These are phyloP conservation scores for Alca torda DNA, from an alignment of 2,797 vertebrate genomes.

Conservation along the genomic window DNA sequence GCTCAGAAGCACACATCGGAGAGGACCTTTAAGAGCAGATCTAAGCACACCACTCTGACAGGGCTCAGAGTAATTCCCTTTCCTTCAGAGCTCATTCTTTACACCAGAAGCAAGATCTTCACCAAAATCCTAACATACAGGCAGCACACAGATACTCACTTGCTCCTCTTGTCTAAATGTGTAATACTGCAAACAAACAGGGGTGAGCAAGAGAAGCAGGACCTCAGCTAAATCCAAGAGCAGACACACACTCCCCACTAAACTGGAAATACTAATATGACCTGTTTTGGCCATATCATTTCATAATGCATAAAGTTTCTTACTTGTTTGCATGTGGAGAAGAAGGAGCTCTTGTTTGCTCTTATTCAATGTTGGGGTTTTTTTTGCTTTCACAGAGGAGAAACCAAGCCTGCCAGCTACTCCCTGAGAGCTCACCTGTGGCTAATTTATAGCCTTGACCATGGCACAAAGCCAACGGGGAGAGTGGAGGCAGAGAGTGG, in stretches of 20 bases:
- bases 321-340: not conserved
- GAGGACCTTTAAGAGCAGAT: not conserved
- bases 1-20: not conserved
- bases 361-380: rapidly evolving
- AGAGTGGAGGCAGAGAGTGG: not conserved
- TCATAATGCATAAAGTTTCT: not conserved
- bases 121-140: rapidly evolving
- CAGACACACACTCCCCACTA: not conserved
- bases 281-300: rapidly evolving
- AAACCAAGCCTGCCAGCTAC: not conserved
- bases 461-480: not conserved
- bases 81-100: not conserved
- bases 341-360: not conserved
- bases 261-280: not conserved
- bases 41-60: not conserved
- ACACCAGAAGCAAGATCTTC: not conserved
- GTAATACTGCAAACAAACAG: not conserved
- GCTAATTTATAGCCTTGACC: not conserved
- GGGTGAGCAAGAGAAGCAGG: not conserved
- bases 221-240: not conserved
- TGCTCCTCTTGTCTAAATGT: not conserved
- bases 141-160: not conserved
- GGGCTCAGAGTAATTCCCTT: not conserved
- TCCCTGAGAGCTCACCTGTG: not conserved
- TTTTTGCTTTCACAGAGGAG: not conserved